phyloP scores from a whole-genome alignment of 2,888 invertebrate species.

The Lepidonotus clava region DNA sequence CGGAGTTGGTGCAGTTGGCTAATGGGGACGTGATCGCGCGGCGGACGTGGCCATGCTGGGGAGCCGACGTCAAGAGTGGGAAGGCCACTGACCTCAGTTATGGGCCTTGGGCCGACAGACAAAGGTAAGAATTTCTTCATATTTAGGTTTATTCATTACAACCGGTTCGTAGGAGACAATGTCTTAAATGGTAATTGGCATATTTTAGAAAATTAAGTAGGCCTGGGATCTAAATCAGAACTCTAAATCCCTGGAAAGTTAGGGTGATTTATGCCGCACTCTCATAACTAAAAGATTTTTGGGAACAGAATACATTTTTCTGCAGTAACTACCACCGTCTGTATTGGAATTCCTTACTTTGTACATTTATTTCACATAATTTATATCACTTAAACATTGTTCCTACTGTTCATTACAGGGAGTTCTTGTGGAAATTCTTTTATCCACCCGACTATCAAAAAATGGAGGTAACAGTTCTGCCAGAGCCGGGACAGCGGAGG shows the following conservation, averaged over 20 bases:
- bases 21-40: conserved; percentile 91
- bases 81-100: conserved; percentile 96
- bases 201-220: too few relatives aligned
- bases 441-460: conserved; percentile 84
- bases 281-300: too few relatives aligned
- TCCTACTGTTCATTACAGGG: conserved; percentile 81
- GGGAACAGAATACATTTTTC: too few relatives aligned
- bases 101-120: conserved; percentile 99
- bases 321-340: background rate
- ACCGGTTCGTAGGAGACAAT: too few relatives aligned
- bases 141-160: too few relatives aligned
- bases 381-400: background rate
- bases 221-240: too few relatives aligned
- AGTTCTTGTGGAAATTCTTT: conserved; percentile 96
- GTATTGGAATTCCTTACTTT: background rate
- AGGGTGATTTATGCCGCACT: too few relatives aligned
- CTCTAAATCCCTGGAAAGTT: too few relatives aligned
- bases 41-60: conserved; percentile 94
- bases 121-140: too few relatives aligned
- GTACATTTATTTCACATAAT: background rate
- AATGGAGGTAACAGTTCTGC: conserved; percentile 86
- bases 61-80: conserved; percentile 91
- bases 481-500: conserved; percentile 92
- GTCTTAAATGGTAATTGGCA: too few relatives aligned
- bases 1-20: conserved; percentile 92